A percentile compares a stretch with the other conserved stretches of the same genome.
phyloP scores from a whole-genome alignment of 2,888 invertebrate genomes.

The Hypsopygia costalis region DNA sequence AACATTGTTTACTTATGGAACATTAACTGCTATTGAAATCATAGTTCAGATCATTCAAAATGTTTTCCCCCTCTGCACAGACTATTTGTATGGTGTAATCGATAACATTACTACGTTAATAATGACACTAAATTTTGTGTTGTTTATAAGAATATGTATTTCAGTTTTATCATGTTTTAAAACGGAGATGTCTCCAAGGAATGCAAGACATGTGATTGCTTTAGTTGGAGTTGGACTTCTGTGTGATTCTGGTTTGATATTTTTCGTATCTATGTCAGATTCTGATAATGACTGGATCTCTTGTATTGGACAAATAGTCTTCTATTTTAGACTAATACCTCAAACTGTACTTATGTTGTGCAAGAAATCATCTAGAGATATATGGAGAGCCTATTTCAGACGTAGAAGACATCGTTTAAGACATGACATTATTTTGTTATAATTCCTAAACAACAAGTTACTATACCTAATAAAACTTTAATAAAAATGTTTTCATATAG shows the following conservation, averaged over 20 bases:
- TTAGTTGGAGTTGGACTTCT: constrained; percentile 19
- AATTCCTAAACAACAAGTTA: too few relatives aligned
- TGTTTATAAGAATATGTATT: constrained; percentile 10
- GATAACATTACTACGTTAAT: background rate
- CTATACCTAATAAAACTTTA: too few relatives aligned
- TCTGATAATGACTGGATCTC: background rate
- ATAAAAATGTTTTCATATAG: too few relatives aligned
- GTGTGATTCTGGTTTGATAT: constrained; percentile 11
- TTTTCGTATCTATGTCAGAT: background rate
- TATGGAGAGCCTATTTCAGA: background rate
- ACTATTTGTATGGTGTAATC: too few relatives aligned
- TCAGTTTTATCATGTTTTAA: constrained; percentile 19
- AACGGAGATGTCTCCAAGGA: constrained; percentile 13
- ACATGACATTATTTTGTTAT: too few relatives aligned
- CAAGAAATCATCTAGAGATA: background rate
- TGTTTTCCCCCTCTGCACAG: too few relatives aligned
- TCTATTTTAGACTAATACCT: background rate
- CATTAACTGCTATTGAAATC: constrained; percentile 1
- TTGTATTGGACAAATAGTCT: background rate
- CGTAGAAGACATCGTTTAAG: background rate
- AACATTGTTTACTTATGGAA: constrained; percentile 6
- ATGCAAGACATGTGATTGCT: constrained; percentile 11
- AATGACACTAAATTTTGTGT: constrained; percentile 4
- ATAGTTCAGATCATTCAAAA: background rate
- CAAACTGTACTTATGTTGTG: background rate